These are phyloP conservation scores for Crypturellus tataupa DNA, from an alignment of 2,797 vertebrate genomes.

Conservation along the genomic window DNA sequence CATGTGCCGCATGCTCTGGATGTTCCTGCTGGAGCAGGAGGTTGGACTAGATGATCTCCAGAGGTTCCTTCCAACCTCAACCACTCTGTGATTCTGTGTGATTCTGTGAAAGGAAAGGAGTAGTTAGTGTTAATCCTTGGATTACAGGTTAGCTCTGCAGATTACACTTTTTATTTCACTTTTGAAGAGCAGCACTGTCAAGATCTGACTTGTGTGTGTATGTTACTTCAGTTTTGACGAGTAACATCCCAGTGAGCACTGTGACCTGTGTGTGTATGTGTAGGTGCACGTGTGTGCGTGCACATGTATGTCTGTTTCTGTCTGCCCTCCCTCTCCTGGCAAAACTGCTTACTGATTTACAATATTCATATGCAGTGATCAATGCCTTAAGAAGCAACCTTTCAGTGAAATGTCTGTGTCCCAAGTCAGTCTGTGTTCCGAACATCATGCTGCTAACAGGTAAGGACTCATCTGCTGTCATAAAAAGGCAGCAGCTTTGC, in stretches of 20 bases:
- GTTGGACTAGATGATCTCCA: no score
- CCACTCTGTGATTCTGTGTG: no score
- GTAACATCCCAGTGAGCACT: not conserved
- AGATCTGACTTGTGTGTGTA: not conserved
- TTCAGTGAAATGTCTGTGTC: not conserved
- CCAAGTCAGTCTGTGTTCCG: not conserved
- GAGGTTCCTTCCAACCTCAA: no score
- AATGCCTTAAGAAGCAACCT: not conserved
- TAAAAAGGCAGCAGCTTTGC: slow-evolving; percentile 1
- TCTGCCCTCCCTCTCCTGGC: slow-evolving; percentile 31
- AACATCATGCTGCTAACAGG: slow-evolving; percentile 1
- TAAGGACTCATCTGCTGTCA: slow-evolving; percentile 7
- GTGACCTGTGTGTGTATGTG: accelerated
- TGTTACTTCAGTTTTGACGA: not conserved
- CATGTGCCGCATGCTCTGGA: no score
- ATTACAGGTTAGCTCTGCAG: not conserved
- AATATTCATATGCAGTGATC: not conserved
- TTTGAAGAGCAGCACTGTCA: not conserved
- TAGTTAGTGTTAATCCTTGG: not conserved
- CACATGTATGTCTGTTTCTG: not conserved
- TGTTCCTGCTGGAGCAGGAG: no score
- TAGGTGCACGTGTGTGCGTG: accelerated
- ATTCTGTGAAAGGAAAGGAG: not conserved
- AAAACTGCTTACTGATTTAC: not conserved
- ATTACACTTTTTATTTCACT: not conserved